phyloP scores from a whole-genome alignment of 2,888 invertebrate genomes.

The Campopleginae sp. region DNA sequence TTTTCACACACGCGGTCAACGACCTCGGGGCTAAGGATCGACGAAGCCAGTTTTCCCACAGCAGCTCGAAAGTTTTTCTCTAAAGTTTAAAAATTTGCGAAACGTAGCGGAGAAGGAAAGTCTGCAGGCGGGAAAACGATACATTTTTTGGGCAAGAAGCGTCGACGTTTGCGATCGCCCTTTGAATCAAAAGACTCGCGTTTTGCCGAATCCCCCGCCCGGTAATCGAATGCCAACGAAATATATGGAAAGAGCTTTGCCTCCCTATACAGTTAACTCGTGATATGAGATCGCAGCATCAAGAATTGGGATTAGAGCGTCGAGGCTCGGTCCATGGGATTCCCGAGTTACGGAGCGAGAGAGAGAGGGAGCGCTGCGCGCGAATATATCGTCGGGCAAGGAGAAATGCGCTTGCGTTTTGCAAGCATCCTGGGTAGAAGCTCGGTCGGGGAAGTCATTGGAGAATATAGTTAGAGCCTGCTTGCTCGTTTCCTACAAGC shows the following conservation, averaged over 20 bases:
- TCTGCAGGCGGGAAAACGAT: not conserved
- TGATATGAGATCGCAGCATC: conserved; percentile 21
- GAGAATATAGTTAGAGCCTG: conserved; percentile 52
- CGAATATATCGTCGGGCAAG: not conserved
- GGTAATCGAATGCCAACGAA: conserved; percentile 50
- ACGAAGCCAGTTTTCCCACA: too few species aligned
- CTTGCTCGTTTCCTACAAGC: not conserved
- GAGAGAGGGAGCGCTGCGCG: conserved; percentile 3
- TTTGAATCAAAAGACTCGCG: too few species aligned
- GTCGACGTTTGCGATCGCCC: too few species aligned
- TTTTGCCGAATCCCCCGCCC: too few species aligned
- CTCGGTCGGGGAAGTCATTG: not conserved
- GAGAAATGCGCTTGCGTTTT: conserved; percentile 44
- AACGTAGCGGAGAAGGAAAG: too few species aligned
- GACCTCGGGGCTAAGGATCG: too few species aligned
- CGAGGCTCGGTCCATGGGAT: conserved; percentile 20
- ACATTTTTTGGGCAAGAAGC: not conserved
- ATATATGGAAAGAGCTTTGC: not conserved
- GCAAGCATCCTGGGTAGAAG: conserved; percentile 17
- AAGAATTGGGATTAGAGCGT: not conserved
- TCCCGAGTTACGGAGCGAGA: conserved; percentile 1
- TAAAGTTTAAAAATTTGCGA: too few species aligned
- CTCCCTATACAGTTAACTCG: conserved; percentile 35
- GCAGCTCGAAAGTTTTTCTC: conserved; percentile 25
- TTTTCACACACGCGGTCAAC: conserved; percentile 76